Conservation (phyloP, 2,113 vertebrate genomes). For the Trinectes maculatus region DNA sequence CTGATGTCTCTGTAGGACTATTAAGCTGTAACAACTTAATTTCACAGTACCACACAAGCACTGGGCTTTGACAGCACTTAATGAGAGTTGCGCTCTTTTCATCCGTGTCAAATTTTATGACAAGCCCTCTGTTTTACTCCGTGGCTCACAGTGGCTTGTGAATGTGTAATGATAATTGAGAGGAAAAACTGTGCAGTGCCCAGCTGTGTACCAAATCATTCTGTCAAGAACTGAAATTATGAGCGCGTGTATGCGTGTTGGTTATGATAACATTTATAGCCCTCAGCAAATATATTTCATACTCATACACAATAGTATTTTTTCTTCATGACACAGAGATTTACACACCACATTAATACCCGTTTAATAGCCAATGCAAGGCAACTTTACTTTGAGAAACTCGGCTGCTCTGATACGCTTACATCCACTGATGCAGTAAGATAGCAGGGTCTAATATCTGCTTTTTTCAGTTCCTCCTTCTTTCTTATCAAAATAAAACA, state of each 20-base stretch:
- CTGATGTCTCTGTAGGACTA: conserved; percentile 54
- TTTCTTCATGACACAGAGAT: background rate
- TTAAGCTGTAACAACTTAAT: conserved; percentile 65
- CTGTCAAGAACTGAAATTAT: conserved; percentile 49
- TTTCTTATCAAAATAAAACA: background rate
- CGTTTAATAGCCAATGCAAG: background rate
- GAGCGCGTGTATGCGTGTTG: background rate
- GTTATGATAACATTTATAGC: background rate
- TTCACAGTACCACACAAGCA: conserved; percentile 53
- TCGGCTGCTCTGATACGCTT: background rate
- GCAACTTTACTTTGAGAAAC: background rate
- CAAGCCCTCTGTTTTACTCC: conserved; percentile 53
- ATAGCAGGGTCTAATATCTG: background rate
- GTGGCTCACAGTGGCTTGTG: conserved; percentile 42
- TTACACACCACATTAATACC: background rate
- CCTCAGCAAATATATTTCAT: too few species aligned
- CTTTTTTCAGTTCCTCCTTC: background rate
- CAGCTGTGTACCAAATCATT: conserved; percentile 64
- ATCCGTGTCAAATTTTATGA: conserved; percentile 68
- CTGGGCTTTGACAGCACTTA: conserved; percentile 55
- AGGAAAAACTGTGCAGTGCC: conserved; percentile 46
- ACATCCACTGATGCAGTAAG: background rate
- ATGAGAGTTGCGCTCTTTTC: conserved; percentile 61
- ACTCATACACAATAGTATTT: background rate
- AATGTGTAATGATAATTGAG: conserved; percentile 63